phyloP scores from a whole-genome alignment of 2,888 invertebrate genomes.

The Cheilosia urbana region DNA sequence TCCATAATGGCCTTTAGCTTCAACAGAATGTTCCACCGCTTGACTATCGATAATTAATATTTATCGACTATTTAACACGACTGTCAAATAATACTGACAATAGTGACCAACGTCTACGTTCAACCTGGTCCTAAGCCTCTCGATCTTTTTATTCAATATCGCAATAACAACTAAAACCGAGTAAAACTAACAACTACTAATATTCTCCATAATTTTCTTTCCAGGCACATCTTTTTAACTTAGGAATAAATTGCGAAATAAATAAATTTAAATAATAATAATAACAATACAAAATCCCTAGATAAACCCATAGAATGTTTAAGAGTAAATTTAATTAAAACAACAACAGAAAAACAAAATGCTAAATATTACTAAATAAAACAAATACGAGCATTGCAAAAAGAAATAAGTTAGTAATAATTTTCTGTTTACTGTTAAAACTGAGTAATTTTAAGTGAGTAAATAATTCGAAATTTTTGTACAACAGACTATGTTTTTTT shows the following conservation, averaged over 20 bases:
- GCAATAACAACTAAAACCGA: too few species aligned
- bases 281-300: conserved; percentile 38
- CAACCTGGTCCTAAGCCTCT: too few species aligned
- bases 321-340: conserved; percentile 53
- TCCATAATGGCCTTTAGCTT: too few species aligned
- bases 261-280: conserved; percentile 24
- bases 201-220: background rate
- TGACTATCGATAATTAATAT: too few species aligned
- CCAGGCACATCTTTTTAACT: conserved; percentile 72
- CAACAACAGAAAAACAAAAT: conserved; percentile 20
- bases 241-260: conserved; percentile 69
- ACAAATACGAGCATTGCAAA: conserved; percentile 13
- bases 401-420: conserved; percentile 8
- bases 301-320: conserved; percentile 62
- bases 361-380: conserved; percentile 31
- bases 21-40: too few species aligned
- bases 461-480: conserved; percentile 67
- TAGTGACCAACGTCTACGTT: too few species aligned
- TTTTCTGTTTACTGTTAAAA: conserved; percentile 54
- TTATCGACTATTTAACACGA: too few species aligned
- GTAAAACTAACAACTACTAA: too few species aligned
- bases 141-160: too few species aligned
- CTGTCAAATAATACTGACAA: too few species aligned
- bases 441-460: conserved; percentile 52
- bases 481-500: conserved; percentile 52